Percentiles rank a stretch among this genome's conserved stretches.
phyloP scores from a whole-genome alignment of 64 coral and sea anemone species.

The Pachyseris speciosa region DNA sequence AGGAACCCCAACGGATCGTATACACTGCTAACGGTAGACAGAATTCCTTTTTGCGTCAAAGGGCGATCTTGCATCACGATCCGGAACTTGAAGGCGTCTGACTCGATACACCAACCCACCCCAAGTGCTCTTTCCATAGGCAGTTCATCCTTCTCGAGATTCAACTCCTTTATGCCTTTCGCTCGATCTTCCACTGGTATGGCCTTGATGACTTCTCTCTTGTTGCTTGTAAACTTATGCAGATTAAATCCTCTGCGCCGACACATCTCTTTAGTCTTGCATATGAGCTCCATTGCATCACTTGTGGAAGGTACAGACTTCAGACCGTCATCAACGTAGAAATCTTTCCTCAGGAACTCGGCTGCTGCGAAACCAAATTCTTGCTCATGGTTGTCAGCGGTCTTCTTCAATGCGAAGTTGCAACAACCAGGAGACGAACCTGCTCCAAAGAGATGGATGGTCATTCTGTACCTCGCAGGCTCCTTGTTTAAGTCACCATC shows the following conservation, averaged over 20 bases:
- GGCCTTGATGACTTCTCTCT: background rate
- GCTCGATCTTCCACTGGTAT: constrained; percentile 6
- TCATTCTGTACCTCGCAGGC: constrained; percentile 63
- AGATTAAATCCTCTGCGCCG: background rate
- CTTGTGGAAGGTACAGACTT: constrained; percentile 50
- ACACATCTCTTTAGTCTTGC: background rate
- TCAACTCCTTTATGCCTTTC: constrained; percentile 7
- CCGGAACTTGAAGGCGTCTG: constrained; percentile 27
- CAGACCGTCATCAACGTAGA: constrained; percentile 70
- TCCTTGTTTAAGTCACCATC: constrained; percentile 33
- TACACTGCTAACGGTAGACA: constrained; percentile 3
- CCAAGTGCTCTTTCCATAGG: constrained; percentile 32
- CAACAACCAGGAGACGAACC: constrained; percentile 64
- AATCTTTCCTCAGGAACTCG: constrained; percentile 34
- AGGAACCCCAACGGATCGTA: constrained; percentile 17
- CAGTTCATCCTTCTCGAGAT: background rate
- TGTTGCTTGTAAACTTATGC: background rate
- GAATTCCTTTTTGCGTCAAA: constrained; percentile 43
- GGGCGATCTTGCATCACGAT: constrained; percentile 36
- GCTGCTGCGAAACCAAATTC: constrained; percentile 45
- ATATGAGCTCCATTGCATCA: constrained; percentile 34
- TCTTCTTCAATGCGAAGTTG: constrained; percentile 57
- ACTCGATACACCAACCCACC: constrained; percentile 8
- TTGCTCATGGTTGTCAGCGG: constrained; percentile 32
- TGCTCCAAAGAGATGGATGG: constrained; percentile 70